Base-by-base conservation (phyloP, 2,113 vertebrate species). In the human region DNA sequence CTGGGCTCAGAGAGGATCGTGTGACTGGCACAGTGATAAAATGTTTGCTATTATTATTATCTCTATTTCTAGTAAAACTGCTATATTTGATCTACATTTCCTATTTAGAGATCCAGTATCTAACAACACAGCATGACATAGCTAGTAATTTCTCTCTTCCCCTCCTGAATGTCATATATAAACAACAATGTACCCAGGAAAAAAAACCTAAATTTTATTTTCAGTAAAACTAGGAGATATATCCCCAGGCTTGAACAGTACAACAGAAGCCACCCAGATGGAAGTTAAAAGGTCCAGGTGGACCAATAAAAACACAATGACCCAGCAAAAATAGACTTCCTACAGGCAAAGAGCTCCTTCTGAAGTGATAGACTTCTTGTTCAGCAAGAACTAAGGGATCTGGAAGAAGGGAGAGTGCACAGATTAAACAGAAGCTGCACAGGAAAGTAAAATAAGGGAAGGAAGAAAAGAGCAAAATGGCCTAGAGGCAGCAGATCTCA, bases 1-100 rank as follows among this genome's bases (percentile, higher is more conserved):
- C 38, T 40, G 66, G 43, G 18, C 22, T 91, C 72, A 40, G 30
- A 95, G 27, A 89, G 55, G 25, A 68, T 18, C 57, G 35, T 40
- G 11, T 66, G 64, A 61, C 35, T 35, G 59, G 52, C 80, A 79
- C 61, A 55, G 61, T 57, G 13, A 20, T 59, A 35, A 76, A 75
- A 78, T n/a, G 35, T 48, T 90, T 75, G 43, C 32, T 61, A 64
- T 45, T 48, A 30, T 64, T 64, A 64, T 61, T 48, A 85, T 81
- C 94, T 93, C 40, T 92, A 14, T 45, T 76, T 75, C 72, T 72
- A 82, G 73, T 91, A 97, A 93, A 61, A 89, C n/a, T 76, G 40
- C 35, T 40, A 4, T 50, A 89, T 89, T 80, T 94, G 12, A 81
- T 73, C 70, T 59, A 38, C 88, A 81, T 4, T 48, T 30, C 40